Conservation (phyloP, 2,797 vertebrate species). For the Oreortyx pictus region DNA sequence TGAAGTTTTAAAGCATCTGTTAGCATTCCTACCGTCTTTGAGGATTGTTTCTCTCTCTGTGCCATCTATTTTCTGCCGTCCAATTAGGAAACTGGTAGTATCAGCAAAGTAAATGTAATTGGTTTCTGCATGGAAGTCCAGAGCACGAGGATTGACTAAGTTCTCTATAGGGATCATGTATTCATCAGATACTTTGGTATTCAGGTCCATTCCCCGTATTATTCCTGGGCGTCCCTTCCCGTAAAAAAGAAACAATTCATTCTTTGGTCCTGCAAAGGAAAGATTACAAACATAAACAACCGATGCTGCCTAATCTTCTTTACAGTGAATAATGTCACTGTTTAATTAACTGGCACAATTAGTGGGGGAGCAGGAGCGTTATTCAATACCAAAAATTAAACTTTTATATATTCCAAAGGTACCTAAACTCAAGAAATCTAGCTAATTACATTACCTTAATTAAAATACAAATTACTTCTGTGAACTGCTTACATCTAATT, state of each 20-base stretch:
- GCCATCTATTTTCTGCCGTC: conserved; percentile 95
- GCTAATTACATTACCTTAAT: conserved; percentile 80
- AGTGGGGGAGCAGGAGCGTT: conserved; percentile 40
- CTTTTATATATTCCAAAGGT: conserved; percentile 72
- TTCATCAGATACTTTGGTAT: conserved; percentile 93
- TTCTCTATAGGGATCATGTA: conserved; percentile 96
- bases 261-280: conserved; percentile 91
- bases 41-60: conserved; percentile 92
- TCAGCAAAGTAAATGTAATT: conserved; percentile 98
- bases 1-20: background rate
- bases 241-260: conserved; percentile 97
- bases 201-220: conserved; percentile 94
- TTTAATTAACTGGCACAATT: conserved; percentile 83
- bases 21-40: conserved; percentile 88
- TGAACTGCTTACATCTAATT: conserved; percentile 74
- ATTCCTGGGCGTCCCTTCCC: conserved; percentile 97
- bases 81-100: conserved; percentile 98
- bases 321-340: conserved; percentile 58
- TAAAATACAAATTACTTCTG: conserved; percentile 80
- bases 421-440: conserved; percentile 70
- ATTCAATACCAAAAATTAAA: conserved; percentile 78
- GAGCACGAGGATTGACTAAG: conserved; percentile 94
- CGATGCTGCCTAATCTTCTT: conserved; percentile 76
- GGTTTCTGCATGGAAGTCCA: conserved; percentile 93
- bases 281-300: conserved; percentile 81